These are phyloP conservation scores for Neodon shergylaensis DNA, from an alignment of 2,113 vertebrate genomes.

Conservation along the genomic window DNA sequence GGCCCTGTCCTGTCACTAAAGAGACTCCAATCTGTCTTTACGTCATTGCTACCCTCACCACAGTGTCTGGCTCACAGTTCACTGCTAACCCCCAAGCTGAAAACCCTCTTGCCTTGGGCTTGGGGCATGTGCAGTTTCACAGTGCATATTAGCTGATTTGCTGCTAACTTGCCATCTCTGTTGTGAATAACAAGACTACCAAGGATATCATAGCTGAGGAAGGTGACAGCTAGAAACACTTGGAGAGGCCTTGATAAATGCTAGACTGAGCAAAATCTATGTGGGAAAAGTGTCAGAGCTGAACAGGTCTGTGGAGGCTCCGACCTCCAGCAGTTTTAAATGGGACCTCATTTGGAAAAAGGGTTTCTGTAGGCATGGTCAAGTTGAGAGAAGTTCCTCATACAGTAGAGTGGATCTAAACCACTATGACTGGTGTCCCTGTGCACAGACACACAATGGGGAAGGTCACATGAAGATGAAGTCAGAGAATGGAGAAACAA, in stretches of 20 bases:
- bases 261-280: no score
- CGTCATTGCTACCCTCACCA: not conserved
- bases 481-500: not conserved
- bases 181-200: not conserved
- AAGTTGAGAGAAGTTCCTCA: not conserved
- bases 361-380: not conserved
- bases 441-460: not conserved
- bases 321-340: not conserved
- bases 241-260: no score
- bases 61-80: no score
- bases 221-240: not conserved
- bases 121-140: accelerated
- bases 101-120: not conserved
- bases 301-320: not conserved
- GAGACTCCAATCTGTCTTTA: not conserved
- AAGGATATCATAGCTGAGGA: not conserved
- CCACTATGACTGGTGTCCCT: not conserved
- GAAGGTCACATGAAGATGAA: not conserved
- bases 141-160: accelerated
- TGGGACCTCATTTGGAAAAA: not conserved
- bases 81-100: not conserved
- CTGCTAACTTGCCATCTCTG: not conserved
- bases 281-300: not conserved
- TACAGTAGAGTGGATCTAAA: not conserved
- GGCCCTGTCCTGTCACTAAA: not conserved